phyloP scores from a whole-genome alignment of 2,888 invertebrate genomes.

The Magallana nippona region DNA sequence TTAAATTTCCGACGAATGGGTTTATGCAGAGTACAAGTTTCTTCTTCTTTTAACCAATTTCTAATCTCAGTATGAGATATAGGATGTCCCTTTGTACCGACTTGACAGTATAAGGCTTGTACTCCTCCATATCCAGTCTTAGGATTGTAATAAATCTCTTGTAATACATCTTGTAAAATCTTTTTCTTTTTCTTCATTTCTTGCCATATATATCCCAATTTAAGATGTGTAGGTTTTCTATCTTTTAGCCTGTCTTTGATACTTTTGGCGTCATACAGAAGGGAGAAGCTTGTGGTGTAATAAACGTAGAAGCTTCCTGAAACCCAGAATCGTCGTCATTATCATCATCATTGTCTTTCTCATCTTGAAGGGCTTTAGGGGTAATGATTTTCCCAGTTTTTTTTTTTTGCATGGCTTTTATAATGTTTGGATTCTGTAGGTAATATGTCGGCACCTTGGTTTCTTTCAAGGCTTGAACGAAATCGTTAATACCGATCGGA shows the following conservation, averaged over 20 bases:
- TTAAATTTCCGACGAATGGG: slow-evolving; percentile 47
- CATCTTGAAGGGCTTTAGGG: no score
- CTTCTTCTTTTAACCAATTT: slow-evolving; percentile 40
- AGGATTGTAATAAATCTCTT: not conserved
- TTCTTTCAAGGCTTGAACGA: no score
- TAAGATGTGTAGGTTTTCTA: no score
- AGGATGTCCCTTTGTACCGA: not conserved
- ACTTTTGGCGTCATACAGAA: not conserved
- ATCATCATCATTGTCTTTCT: no score
- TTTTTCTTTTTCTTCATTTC: not conserved
- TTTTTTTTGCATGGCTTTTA: no score
- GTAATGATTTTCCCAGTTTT: no score
- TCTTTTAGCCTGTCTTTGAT: not conserved
- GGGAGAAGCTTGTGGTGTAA: not conserved
- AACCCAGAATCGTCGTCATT: no score
- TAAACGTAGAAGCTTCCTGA: no score
- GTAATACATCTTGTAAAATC: not conserved
- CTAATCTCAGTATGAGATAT: not conserved
- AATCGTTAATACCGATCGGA: no score
- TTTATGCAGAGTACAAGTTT: slow-evolving; percentile 56
- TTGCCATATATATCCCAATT: not conserved
- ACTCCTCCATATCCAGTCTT: not conserved
- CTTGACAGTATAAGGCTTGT: not conserved
- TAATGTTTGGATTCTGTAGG: no score
- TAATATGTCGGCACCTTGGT: no score